phyloP scores from a whole-genome alignment of 2,888 invertebrate species.

The Calephelis perditalis region DNA sequence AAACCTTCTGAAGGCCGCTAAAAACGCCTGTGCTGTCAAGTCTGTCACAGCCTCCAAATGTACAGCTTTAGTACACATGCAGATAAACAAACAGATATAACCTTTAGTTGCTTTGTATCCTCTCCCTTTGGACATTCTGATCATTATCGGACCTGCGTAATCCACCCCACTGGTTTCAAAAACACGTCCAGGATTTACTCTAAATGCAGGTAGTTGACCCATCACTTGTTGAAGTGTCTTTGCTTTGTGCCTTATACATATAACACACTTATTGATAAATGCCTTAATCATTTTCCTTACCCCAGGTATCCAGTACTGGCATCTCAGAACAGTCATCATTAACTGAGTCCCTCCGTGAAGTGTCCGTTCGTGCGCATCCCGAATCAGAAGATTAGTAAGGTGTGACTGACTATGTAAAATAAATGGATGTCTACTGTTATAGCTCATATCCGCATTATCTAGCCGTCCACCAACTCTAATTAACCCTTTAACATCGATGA shows the following conservation, averaged over 20 bases:
- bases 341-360: not conserved
- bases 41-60: constrained; percentile 30
- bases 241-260: not conserved
- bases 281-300: not conserved
- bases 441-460: constrained; percentile 7
- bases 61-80: constrained; percentile 22
- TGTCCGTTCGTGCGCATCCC: not conserved
- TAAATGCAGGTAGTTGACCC: constrained; percentile 15
- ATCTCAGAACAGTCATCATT: not conserved
- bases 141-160: constrained; percentile 19
- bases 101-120: constrained; percentile 16
- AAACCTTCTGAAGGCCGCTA: constrained; percentile 25
- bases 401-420: constrained; percentile 1
- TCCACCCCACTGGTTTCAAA: constrained; percentile 19
- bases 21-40: constrained; percentile 30
- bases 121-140: constrained; percentile 18
- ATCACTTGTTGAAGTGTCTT: constrained; percentile 3
- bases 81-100: constrained; percentile 25
- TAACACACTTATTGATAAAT: not conserved
- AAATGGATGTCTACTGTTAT: constrained; percentile 15
- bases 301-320: not conserved
- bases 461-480: constrained; percentile 32
- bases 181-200: constrained; percentile 12
- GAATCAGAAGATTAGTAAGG: not conserved
- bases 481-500: constrained; percentile 24